Conservation (phyloP, 2,888 invertebrate species). For the Thereva unica region DNA sequence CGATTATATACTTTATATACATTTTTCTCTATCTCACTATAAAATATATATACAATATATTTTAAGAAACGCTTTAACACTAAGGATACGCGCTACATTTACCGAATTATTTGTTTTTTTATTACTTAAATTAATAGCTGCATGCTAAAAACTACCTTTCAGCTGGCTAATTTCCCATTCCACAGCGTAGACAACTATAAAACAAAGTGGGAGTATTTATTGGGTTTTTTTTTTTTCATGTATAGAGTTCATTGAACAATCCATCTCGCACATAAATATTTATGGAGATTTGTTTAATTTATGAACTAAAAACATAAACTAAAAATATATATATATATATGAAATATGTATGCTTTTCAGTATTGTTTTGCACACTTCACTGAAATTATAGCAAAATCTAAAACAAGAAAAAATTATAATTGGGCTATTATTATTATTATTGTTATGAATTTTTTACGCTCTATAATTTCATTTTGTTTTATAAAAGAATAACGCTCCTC, state of each 20-base stretch:
- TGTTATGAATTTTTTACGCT: background rate
- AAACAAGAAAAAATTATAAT: background rate
- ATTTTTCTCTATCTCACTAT: slow-evolving; percentile 33
- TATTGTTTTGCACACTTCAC: slow-evolving; percentile 25
- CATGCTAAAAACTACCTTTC: slow-evolving; percentile 32
- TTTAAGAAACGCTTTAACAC: slow-evolving; percentile 23
- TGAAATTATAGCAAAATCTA: slow-evolving; percentile 32
- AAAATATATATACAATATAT: background rate
- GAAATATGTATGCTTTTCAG: slow-evolving; percentile 22
- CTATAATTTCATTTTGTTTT: background rate
- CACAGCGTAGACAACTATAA: background rate
- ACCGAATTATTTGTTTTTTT: slow-evolving; percentile 16
- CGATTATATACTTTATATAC: slow-evolving; percentile 28
- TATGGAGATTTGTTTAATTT: too few relatives aligned
- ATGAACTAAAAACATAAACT: too few relatives aligned
- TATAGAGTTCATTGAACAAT: slow-evolving; percentile 24
- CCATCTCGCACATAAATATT: background rate
- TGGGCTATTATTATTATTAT: background rate
- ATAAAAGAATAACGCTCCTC: too few relatives aligned
- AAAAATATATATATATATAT: slow-evolving; percentile 20
- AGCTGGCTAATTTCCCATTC: slow-evolving; percentile 19
- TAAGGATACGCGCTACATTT: slow-evolving; percentile 31
- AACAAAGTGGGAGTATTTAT: slow-evolving; percentile 12
- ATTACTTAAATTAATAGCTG: slow-evolving; percentile 22
- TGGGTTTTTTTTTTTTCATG: slow-evolving; percentile 18